Evolutionary conservation across 2,113 vertebrate species (phyloP).

Genomic region (Columba janthina): DNA sequence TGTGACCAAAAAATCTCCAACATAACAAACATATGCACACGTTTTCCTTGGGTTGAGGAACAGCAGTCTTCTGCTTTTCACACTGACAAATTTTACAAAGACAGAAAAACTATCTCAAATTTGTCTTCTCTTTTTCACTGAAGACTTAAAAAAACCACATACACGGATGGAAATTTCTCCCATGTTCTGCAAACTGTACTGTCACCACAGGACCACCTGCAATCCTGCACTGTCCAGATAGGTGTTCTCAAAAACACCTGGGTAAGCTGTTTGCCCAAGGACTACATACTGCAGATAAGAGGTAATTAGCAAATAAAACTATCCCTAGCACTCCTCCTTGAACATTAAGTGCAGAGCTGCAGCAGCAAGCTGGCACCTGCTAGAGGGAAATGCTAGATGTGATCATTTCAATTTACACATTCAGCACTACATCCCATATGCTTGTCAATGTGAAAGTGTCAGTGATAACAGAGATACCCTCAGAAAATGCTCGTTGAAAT

Average conservation of each 20-base stretch:
- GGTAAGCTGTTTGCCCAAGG: conserved; percentile 73
- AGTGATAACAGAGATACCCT: conserved; percentile 78
- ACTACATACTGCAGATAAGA: conserved; percentile 44
- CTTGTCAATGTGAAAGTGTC: conserved; percentile 80
- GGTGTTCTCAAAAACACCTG: conserved; percentile 76
- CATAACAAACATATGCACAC: neutral
- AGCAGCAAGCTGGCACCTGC: conserved; percentile 78
- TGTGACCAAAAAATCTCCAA: conserved; percentile 8
- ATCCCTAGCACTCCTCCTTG: conserved; percentile 68
- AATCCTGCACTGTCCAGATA: conserved; percentile 57
- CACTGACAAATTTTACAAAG: neutral
- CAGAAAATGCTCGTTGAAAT: conserved; percentile 73
- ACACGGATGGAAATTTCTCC: conserved; percentile 21
- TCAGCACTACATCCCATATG: conserved; percentile 81
- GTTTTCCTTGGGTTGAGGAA: neutral
- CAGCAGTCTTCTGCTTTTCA: conserved; percentile 3
- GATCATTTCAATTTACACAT: conserved; percentile 83
- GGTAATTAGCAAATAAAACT: conserved; percentile 77
- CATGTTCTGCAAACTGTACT: neutral
- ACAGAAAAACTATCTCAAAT: neutral
- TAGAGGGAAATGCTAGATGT: conserved; percentile 77
- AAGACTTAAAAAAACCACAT: neutral
- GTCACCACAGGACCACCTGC: conserved; percentile 71
- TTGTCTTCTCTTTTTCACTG: conserved; percentile 5
- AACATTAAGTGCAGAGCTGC: conserved; percentile 60